Percentiles rank a stretch among this genome's conserved stretches.
Evolutionary conservation across 2,113 vertebrate species (phyloP).

Genomic region (Oxygymnocypris stewartii): DNA sequence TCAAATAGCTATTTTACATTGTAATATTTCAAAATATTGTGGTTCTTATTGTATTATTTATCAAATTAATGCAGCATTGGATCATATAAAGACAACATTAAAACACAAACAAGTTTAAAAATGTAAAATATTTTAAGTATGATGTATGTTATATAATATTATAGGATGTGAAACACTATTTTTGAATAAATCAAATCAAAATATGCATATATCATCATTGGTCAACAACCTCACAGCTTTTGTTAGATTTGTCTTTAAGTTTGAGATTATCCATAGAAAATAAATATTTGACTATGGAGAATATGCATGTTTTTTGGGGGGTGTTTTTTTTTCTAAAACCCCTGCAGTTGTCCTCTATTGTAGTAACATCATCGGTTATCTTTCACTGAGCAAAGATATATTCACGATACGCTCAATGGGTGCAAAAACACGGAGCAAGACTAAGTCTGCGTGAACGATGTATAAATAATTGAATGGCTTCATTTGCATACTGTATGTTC

Average conservation of each 20-base stretch:
- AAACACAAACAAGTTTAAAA: background rate
- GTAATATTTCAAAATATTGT: background rate
- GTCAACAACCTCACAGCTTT: background rate
- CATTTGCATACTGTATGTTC: slow-evolving; percentile 30
- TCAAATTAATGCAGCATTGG: background rate
- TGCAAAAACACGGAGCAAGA: background rate
- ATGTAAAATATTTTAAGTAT: too few relatives aligned
- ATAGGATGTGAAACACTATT: background rate
- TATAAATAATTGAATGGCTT: slow-evolving; percentile 19
- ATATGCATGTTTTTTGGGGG: background rate
- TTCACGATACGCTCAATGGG: background rate
- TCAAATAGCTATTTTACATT: background rate
- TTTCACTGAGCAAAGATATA: background rate
- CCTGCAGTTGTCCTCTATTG: background rate
- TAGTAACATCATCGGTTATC: background rate
- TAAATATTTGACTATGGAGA: background rate
- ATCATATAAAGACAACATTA: background rate
- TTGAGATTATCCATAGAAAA: background rate
- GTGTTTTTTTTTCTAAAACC: background rate
- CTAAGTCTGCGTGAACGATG: background rate
- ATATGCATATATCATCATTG: background rate
- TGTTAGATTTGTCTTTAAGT: too few relatives aligned
- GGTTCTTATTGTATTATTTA: background rate
- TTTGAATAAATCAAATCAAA: background rate
- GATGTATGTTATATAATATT: background rate